A percentile compares a stretch with the other conserved stretches of the same genome.
These are phyloP conservation scores for Rhyacichthys aspro DNA, from an alignment of 2,797 vertebrate species.

Conservation along the genomic window DNA sequence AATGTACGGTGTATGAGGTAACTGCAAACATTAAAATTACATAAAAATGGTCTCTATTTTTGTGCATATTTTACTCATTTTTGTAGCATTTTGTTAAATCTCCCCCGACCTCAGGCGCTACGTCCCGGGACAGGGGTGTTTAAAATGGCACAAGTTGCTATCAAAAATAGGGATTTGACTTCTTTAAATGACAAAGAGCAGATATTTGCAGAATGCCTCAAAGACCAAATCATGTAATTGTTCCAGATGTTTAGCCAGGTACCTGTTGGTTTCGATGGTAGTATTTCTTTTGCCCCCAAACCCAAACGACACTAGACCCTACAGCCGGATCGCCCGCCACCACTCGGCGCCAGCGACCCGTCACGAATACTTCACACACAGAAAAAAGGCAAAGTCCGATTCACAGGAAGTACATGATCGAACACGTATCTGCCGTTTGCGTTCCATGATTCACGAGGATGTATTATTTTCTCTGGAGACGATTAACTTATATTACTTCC, in stretches of 20 bases:
- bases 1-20: constrained; percentile 99
- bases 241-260: constrained; percentile 77
- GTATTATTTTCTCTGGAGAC: constrained; percentile 77
- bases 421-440: constrained; percentile 74
- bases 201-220: constrained; percentile 78
- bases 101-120: constrained; percentile 77
- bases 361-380: constrained; percentile 75
- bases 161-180: constrained; percentile 92
- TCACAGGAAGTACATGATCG: constrained; percentile 83
- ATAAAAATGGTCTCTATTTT: constrained; percentile 91
- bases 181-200: constrained; percentile 92
- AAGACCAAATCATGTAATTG: constrained; percentile 83
- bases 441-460: constrained; percentile 63
- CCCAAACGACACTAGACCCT: constrained; percentile 75
- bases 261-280: constrained; percentile 69
- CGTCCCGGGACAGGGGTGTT: constrained; percentile 79
- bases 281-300: constrained; percentile 58
- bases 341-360: constrained; percentile 57
- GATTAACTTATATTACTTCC: constrained; percentile 81
- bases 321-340: constrained; percentile 66
- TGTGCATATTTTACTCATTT: constrained; percentile 84
- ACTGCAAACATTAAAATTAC: constrained; percentile 96
- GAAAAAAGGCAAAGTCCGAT: constrained; percentile 81
- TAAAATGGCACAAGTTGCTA: constrained; percentile 93
- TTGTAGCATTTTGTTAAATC: constrained; percentile 73